A percentile compares a stretch with the other conserved stretches of the same genome.
These are phyloP conservation scores for Acrossocheilus wenchowensis DNA, from an alignment of 2,797 vertebrate species.

Conservation along the genomic window DNA sequence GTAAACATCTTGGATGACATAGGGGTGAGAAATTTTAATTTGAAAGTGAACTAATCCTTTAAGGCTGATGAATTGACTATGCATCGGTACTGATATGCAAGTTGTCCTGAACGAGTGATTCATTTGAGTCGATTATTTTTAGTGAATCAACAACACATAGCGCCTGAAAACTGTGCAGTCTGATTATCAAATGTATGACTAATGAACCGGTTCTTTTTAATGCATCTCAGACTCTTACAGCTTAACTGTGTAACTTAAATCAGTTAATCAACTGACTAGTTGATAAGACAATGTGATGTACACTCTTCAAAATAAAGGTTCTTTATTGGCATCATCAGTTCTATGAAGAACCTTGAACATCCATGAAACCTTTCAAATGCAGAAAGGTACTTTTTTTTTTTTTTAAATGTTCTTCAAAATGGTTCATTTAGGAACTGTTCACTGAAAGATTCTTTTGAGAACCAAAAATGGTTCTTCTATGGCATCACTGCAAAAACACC, in stretches of 20 bases:
- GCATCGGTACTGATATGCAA: constrained; percentile 27
- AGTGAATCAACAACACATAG: background rate
- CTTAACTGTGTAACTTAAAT: constrained; percentile 3
- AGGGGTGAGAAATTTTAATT: too few relatives aligned
- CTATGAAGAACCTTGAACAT: background rate
- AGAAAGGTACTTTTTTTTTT: background rate
- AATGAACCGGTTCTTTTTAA: background rate
- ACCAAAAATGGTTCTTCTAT: background rate
- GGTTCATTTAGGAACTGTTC: background rate
- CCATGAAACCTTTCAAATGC: background rate
- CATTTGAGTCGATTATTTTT: background rate
- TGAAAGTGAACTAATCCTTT: too few relatives aligned
- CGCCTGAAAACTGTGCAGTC: background rate
- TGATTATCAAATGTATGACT: background rate
- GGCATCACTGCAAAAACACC: background rate
- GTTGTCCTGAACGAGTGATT: background rate
- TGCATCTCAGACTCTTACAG: background rate
- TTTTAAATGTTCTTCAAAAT: background rate
- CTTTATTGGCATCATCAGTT: background rate
- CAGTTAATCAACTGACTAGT: background rate
- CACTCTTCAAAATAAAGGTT: background rate
- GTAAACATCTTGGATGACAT: too few relatives aligned
- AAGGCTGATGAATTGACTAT: background rate
- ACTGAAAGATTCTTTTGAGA: background rate
- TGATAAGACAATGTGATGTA: too few relatives aligned